phyloP scores from a whole-genome alignment of 2,888 invertebrate species.

The Meteorus cinctellus region DNA sequence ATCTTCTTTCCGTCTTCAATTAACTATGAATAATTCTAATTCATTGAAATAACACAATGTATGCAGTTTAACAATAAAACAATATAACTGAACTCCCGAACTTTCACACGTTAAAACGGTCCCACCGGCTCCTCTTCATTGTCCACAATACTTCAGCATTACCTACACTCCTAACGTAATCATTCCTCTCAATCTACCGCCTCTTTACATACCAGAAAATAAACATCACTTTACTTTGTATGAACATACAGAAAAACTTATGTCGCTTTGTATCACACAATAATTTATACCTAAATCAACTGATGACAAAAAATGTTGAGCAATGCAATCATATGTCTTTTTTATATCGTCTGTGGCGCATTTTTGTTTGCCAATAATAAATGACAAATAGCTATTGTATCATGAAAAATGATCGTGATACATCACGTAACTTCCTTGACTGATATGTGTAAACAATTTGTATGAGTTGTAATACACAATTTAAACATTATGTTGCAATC shows the following conservation, averaged over 20 bases:
- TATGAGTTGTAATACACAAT: no score
- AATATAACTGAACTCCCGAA: conserved; percentile 23
- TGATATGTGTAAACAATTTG: no score
- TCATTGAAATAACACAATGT: not conserved
- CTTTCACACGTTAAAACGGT: conserved; percentile 41
- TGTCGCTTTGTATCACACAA: not conserved
- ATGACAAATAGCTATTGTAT: not conserved
- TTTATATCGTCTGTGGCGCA: conserved; percentile 10
- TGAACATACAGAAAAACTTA: not conserved
- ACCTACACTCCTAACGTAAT: conserved; percentile 6
- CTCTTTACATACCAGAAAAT: not conserved
- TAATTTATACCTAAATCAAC: not conserved
- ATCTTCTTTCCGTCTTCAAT: not conserved
- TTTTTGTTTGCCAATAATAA: conserved; percentile 6
- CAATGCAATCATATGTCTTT: not conserved
- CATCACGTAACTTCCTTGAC: not conserved
- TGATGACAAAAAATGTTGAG: not conserved
- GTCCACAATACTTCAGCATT: conserved; percentile 33
- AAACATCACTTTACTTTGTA: not conserved
- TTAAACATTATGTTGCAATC: no score
- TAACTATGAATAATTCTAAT: not conserved
- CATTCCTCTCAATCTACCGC: not conserved
- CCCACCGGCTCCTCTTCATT: conserved; percentile 40
- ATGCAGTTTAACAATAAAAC: not conserved
- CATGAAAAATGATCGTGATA: not conserved